These are phyloP conservation scores for Meloidogyne floridensis DNA, from an alignment of 1,140 invertebrate genomes.

Conservation along the genomic window DNA sequence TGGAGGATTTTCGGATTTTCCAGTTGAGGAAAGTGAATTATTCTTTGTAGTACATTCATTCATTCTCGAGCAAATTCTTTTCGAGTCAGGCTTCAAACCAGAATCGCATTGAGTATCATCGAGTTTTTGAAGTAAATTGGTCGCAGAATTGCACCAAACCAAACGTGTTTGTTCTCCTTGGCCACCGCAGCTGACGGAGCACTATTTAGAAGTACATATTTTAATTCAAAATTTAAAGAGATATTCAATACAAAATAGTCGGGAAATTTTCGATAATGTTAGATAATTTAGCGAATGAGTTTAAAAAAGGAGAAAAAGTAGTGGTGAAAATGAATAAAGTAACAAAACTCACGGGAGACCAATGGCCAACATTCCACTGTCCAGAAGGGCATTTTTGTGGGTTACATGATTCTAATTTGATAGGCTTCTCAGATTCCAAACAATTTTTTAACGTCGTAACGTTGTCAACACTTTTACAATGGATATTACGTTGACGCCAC, in stretches of 20 bases:
- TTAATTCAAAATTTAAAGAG: too few species aligned
- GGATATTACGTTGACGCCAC: too few species aligned
- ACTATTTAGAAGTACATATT: conserved; percentile 37
- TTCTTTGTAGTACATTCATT: background rate
- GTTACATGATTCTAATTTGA: too few species aligned
- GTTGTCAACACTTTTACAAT: too few species aligned
- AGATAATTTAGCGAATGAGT: too few species aligned
- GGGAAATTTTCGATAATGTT: too few species aligned
- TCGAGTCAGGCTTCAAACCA: conserved; percentile 36
- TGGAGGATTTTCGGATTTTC: background rate
- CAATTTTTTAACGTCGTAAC: too few species aligned
- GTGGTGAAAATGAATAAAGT: background rate
- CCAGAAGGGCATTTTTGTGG: background rate
- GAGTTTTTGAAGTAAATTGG: conserved; percentile 37
- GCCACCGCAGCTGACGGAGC: conserved; percentile 58
- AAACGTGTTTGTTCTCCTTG: conserved; percentile 53
- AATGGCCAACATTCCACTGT: conserved; percentile 58
- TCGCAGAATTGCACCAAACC: conserved; percentile 60
- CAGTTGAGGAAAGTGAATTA: background rate
- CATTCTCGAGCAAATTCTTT: conserved; percentile 37
- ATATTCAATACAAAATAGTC: too few species aligned
- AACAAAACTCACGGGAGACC: conserved; percentile 49
- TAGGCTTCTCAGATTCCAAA: too few species aligned
- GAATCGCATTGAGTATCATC: conserved; percentile 50
- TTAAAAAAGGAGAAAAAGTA: background rate